A percentile compares a stretch with the other conserved stretches of the same genome.
phyloP scores from a whole-genome alignment of 2,113 vertebrate genomes.

The Clarias gariepinus region DNA sequence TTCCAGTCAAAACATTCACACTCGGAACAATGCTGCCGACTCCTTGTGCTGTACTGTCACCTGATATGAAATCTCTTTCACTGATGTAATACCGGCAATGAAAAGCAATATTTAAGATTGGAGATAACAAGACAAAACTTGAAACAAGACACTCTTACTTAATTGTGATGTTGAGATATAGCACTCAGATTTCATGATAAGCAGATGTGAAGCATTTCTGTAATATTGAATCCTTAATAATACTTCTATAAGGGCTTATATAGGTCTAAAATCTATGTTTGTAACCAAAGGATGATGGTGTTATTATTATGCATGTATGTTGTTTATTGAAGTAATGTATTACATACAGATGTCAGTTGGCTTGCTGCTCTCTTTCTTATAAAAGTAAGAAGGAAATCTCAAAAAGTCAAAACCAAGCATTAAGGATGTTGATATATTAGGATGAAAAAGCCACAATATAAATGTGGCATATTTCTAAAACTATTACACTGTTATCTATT shows the following conservation, averaged over 20 bases:
- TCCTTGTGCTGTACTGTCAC: background rate
- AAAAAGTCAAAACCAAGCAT: background rate
- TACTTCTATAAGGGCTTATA: background rate
- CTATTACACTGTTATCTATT: background rate
- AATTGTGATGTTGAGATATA: background rate
- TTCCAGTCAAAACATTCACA: slow-evolving; percentile 39
- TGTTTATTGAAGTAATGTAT: background rate
- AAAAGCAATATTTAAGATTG: background rate
- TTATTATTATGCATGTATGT: background rate
- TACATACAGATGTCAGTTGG: background rate
- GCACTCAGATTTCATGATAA: background rate
- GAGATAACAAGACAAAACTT: slow-evolving; percentile 10
- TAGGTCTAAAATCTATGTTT: background rate
- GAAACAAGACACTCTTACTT: background rate
- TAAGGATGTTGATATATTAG: background rate
- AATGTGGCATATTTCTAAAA: background rate
- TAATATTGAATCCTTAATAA: background rate
- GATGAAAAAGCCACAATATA: background rate
- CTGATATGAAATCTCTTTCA: slow-evolving; percentile 9
- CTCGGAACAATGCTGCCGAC: background rate
- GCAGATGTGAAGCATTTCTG: background rate
- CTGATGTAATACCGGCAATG: background rate
- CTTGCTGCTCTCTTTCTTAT: background rate
- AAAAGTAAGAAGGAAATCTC: background rate
- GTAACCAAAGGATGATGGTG: background rate